Percentiles rank a stretch among this genome's conserved stretches.
Conservation (phyloP, 2,888 invertebrate genomes). For the Amitus sp. region DNA sequence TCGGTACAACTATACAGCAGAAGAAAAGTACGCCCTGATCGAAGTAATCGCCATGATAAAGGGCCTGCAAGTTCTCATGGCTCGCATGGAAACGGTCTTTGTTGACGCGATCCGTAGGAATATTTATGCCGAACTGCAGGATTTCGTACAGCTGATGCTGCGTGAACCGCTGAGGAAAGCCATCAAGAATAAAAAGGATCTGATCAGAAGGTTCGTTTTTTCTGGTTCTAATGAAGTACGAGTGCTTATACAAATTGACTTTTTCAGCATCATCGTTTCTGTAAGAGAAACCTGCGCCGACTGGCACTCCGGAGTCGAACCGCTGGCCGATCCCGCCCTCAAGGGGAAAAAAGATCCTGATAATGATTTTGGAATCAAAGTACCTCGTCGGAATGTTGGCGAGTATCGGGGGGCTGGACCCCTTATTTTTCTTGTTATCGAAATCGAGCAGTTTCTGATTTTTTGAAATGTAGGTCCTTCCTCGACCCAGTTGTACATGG, state of each 20-base stretch:
- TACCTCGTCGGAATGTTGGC: conserved; percentile 93
- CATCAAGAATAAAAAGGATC: conserved; percentile 96
- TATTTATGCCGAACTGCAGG: conserved; percentile 96
- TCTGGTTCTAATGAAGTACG: no score
- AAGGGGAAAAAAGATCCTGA: conserved; percentile 95
- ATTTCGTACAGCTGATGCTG: conserved; percentile 90
- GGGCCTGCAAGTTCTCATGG: conserved; percentile 95
- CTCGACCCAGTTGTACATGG: conserved; percentile 97
- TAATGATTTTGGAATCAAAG: conserved; percentile 90
- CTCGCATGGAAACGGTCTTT: conserved; percentile 96
- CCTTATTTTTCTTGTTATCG: no score
- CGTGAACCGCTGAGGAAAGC: conserved; percentile 95
- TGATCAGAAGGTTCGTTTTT: conserved; percentile 77
- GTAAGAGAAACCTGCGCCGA: conserved; percentile 98
- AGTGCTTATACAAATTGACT: no score
- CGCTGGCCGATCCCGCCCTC: conserved; percentile 89
- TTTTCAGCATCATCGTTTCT: conserved; percentile 89
- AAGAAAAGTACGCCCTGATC: conserved; percentile 97
- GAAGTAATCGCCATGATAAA: conserved; percentile 99
- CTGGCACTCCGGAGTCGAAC: conserved; percentile 93
- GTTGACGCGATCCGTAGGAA: conserved; percentile 89
- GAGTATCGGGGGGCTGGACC: no score
- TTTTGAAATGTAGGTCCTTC: conserved; percentile 74
- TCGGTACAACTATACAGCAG: conserved; percentile 95
- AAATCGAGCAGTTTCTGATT: neutral